phyloP scores from a whole-genome alignment of 2,113 vertebrate genomes.

The Gymnobelideus leadbeateri region DNA sequence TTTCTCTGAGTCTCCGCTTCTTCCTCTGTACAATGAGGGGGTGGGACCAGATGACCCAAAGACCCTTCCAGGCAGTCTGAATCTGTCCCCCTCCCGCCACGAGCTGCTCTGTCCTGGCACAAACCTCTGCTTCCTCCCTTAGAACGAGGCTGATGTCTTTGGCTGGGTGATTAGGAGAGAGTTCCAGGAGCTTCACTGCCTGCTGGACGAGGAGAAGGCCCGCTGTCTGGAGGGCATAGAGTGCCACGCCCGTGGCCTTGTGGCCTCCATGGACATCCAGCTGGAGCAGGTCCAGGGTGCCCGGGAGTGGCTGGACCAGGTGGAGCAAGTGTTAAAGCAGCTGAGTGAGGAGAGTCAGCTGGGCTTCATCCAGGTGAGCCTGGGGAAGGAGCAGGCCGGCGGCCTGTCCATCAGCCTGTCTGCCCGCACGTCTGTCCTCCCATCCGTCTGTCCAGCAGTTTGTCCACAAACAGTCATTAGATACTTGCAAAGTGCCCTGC shows the following conservation, averaged over 20 bases:
- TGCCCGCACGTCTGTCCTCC: no score
- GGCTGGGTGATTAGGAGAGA: constrained; percentile 90
- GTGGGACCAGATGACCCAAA: no score
- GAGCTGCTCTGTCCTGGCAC: no score
- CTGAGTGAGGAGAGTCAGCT: constrained; percentile 86
- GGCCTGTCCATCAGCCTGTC: no score
- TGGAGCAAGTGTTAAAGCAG: constrained; percentile 82
- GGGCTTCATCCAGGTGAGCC: constrained; percentile 85
- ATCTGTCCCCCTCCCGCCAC: no score
- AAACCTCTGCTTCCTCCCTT: background rate
- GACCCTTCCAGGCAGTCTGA: background rate
- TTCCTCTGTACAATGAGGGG: no score
- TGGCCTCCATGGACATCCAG: constrained; percentile 88
- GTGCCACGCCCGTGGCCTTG: constrained; percentile 82
- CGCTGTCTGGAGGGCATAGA: constrained; percentile 86
- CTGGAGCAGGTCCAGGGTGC: constrained; percentile 83
- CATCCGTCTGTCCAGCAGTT: no score
- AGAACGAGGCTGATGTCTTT: constrained; percentile 91
- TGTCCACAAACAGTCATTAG: background rate
- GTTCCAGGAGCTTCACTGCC: constrained; percentile 89
- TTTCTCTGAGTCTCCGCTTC: background rate
- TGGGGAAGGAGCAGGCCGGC: background rate
- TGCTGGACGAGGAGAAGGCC: constrained; percentile 89
- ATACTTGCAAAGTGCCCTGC: background rate
- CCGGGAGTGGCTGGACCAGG: constrained; percentile 83